Percentiles rank a stretch among this genome's conserved stretches.
phyloP scores from a whole-genome alignment of 2,113 vertebrate genomes.

The Eptesicus fuscus region DNA sequence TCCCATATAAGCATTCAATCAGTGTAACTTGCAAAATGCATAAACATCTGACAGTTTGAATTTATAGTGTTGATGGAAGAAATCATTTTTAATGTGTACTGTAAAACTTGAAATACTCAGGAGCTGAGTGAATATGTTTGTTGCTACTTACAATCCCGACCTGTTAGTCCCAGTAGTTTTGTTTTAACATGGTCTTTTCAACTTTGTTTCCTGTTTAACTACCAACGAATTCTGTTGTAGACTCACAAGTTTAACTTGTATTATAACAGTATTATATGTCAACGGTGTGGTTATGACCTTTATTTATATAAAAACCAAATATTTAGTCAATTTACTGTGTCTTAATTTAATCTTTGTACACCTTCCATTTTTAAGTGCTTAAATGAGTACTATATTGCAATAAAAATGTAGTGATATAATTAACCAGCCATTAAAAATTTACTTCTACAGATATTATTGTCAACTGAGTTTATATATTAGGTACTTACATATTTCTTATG shows the following conservation, averaged over 20 bases:
- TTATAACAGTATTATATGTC: slow-evolving; percentile 93
- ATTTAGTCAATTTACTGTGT: slow-evolving; percentile 91
- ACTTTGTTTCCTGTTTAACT: slow-evolving; percentile 87
- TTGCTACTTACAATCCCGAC: slow-evolving; percentile 86
- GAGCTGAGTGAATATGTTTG: slow-evolving; percentile 88
- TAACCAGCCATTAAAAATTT: slow-evolving; percentile 91
- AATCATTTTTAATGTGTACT: slow-evolving; percentile 89
- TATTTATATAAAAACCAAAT: slow-evolving; percentile 97
- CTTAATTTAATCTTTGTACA: slow-evolving; percentile 92
- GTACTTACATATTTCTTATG: neutral
- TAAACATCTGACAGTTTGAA: slow-evolving; percentile 83
- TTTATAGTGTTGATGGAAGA: slow-evolving; percentile 88
- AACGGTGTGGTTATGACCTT: slow-evolving; percentile 92
- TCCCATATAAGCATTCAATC: slow-evolving; percentile 85
- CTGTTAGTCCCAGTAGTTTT: slow-evolving; percentile 86
- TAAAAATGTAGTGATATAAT: slow-evolving; percentile 91
- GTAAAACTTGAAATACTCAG: slow-evolving; percentile 90
- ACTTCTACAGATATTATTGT: slow-evolving; percentile 79
- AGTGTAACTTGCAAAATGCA: slow-evolving; percentile 86
- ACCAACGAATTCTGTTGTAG: slow-evolving; percentile 86
- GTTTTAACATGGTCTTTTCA: slow-evolving; percentile 88
- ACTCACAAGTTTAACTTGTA: slow-evolving; percentile 90
- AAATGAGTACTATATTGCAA: slow-evolving; percentile 90
- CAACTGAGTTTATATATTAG: slow-evolving; percentile 57
- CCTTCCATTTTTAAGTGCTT: slow-evolving; percentile 92